phyloP scores from a whole-genome alignment of 2,888 invertebrate genomes.

The Lagria hirta region DNA sequence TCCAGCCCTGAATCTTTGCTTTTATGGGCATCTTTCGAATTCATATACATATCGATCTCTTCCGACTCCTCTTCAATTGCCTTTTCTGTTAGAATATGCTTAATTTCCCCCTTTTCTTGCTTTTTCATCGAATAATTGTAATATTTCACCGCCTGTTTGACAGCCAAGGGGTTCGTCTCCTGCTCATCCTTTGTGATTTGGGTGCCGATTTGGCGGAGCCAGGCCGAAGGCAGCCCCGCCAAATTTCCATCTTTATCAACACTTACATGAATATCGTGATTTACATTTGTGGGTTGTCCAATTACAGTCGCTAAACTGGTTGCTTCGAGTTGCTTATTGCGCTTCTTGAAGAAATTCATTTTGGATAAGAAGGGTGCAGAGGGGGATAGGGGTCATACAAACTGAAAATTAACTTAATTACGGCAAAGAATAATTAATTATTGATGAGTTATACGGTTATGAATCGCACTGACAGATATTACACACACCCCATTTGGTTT shows the following conservation, averaged over 20 bases:
- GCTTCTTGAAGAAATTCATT: conserved; percentile 18
- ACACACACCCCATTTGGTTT: no score
- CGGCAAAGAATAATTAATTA: no score
- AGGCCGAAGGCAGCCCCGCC: conserved; percentile 82
- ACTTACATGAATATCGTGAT: conserved; percentile 84
- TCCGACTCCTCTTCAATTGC: conserved; percentile 80
- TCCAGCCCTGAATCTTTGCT: conserved; percentile 56
- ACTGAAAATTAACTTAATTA: no score
- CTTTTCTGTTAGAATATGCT: conserved; percentile 79
- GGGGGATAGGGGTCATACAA: neutral
- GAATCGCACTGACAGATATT: no score
- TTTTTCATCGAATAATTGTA: conserved; percentile 87
- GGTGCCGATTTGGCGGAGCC: conserved; percentile 76
- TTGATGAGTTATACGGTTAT: no score
- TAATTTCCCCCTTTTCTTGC: conserved; percentile 68
- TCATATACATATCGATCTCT: conserved; percentile 75
- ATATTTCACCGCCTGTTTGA: conserved; percentile 86
- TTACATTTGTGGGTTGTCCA: conserved; percentile 82
- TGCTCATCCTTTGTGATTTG: conserved; percentile 87
- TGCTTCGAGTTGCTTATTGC: conserved; percentile 8
- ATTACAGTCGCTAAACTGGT: conserved; percentile 57
- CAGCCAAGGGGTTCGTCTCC: conserved; percentile 85
- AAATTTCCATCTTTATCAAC: conserved; percentile 82
- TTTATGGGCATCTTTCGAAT: conserved; percentile 71
- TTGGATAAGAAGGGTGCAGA: neutral